A percentile compares a stretch with the other conserved stretches of the same genome.
These are phyloP conservation scores for Poeciliopsis infans DNA, from an alignment of 2,797 vertebrate genomes.

Conservation along the genomic window DNA sequence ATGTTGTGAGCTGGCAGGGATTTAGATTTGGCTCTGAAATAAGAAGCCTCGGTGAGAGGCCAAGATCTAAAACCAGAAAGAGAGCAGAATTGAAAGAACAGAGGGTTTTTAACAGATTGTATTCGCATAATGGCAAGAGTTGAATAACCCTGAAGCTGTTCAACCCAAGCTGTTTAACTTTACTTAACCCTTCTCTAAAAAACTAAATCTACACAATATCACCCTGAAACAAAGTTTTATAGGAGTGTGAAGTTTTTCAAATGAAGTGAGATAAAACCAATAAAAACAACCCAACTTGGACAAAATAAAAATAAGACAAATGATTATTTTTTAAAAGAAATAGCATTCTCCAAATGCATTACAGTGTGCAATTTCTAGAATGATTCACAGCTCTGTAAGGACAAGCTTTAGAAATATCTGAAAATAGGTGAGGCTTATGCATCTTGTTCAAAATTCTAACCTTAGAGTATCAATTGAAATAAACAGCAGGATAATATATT, in stretches of 20 bases:
- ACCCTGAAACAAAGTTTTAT: background rate
- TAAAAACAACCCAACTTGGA: background rate
- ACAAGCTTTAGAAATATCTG: conserved; percentile 42
- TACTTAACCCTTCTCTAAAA: conserved; percentile 7
- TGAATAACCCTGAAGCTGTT: conserved; percentile 24
- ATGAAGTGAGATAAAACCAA: background rate
- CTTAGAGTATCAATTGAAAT: conserved; percentile 54
- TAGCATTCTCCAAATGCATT: background rate
- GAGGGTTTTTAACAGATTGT: conserved; percentile 38
- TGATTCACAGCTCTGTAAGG: background rate
- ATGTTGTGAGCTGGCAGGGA: conserved; percentile 50
- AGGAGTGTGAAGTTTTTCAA: background rate
- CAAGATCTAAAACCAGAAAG: conserved; percentile 46
- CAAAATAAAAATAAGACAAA: conserved; percentile 1
- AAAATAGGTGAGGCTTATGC: conserved; percentile 17
- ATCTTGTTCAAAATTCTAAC: conserved; percentile 36
- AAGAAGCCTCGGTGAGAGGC: conserved; percentile 36
- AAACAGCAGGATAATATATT: conserved; percentile 59
- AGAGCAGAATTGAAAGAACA: conserved; percentile 35
- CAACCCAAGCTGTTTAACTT: conserved; percentile 25
- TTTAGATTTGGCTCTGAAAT: conserved; percentile 49
- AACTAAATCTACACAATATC: conserved; percentile 1
- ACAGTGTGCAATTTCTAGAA: background rate
- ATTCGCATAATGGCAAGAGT: conserved; percentile 50
- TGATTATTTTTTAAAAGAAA: background rate